phyloP scores from a whole-genome alignment of 2,113 vertebrate species.

The Bufo bufo region DNA sequence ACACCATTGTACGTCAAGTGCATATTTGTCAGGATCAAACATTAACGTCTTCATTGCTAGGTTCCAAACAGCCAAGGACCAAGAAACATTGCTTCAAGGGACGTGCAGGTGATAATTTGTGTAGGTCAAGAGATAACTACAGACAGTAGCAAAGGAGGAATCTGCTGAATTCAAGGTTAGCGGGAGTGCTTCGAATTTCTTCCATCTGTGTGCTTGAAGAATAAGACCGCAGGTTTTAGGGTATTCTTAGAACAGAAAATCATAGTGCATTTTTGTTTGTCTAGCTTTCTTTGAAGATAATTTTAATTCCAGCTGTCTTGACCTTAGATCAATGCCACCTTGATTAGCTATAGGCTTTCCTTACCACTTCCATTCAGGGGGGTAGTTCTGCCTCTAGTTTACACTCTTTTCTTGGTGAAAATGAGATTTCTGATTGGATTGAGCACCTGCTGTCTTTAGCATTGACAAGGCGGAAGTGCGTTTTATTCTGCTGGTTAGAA shows the following conservation, averaged over 20 bases:
- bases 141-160: constrained; percentile 24
- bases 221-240: constrained; percentile 37
- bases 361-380: constrained; percentile 55
- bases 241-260: constrained; percentile 53
- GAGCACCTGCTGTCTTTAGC: constrained; percentile 59
- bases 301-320: constrained; percentile 57
- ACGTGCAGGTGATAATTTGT: constrained; percentile 46
- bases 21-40: not conserved
- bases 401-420: constrained; percentile 66
- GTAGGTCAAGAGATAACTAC: constrained; percentile 43
- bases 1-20: constrained; percentile 11
- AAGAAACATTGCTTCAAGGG: not conserved
- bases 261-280: constrained; percentile 45
- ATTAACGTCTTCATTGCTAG: constrained; percentile 34
- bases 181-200: constrained; percentile 41
- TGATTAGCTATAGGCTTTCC: constrained; percentile 52
- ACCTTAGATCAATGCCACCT: constrained; percentile 33
- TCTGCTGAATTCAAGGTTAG: constrained; percentile 29
- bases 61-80: not conserved
- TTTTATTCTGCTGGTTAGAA: constrained; percentile 42
- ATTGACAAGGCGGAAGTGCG: constrained; percentile 40
- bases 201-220: constrained; percentile 14
- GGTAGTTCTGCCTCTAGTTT: constrained; percentile 64
- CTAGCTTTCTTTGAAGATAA: constrained; percentile 47
- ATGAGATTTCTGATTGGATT: constrained; percentile 68